These are phyloP conservation scores for Helostoma temminkii DNA, from an alignment of 2,797 vertebrate genomes.

Conservation along the genomic window DNA sequence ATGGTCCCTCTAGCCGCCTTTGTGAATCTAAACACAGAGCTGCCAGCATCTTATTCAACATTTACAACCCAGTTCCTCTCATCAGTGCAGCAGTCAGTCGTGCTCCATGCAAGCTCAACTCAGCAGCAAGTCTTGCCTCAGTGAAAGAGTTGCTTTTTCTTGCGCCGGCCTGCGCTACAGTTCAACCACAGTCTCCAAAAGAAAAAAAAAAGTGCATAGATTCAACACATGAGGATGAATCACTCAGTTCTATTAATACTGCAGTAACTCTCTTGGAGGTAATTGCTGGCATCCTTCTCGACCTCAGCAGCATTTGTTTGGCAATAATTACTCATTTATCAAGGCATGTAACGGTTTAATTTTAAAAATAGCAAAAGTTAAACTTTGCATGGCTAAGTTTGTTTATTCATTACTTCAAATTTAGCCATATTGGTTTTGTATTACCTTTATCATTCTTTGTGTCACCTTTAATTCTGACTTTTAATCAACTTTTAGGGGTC, in stretches of 20 bases:
- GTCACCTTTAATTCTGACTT: neutral
- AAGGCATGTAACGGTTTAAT: neutral
- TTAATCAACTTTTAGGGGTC: neutral
- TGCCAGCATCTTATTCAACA: conserved; percentile 24
- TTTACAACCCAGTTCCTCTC: conserved; percentile 35
- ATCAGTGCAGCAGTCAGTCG: conserved; percentile 38
- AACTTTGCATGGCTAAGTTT: neutral
- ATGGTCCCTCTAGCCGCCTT: conserved; percentile 2
- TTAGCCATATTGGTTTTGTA: neutral
- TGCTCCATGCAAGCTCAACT: conserved; percentile 23
- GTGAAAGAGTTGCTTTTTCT: conserved; percentile 43
- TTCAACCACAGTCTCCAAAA: conserved; percentile 30
- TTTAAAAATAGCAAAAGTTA: neutral
- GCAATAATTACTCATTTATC: neutral
- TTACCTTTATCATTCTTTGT: conserved; percentile 9
- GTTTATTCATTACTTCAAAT: conserved; percentile 5
- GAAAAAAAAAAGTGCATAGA: conserved; percentile 4
- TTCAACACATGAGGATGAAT: conserved; percentile 16
- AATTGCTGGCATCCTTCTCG: conserved; percentile 10
- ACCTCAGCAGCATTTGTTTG: neutral
- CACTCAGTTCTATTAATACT: conserved; percentile 17
- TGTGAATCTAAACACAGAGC: conserved; percentile 31
- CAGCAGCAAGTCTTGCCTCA: conserved; percentile 38
- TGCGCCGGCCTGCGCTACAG: conserved; percentile 20
- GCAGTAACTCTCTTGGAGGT: conserved; percentile 29